A percentile compares a stretch with the other conserved stretches of the same genome.
Evolutionary conservation across 2,888 invertebrate species (phyloP).

Genomic region (Drosophila tanythrix): DNA sequence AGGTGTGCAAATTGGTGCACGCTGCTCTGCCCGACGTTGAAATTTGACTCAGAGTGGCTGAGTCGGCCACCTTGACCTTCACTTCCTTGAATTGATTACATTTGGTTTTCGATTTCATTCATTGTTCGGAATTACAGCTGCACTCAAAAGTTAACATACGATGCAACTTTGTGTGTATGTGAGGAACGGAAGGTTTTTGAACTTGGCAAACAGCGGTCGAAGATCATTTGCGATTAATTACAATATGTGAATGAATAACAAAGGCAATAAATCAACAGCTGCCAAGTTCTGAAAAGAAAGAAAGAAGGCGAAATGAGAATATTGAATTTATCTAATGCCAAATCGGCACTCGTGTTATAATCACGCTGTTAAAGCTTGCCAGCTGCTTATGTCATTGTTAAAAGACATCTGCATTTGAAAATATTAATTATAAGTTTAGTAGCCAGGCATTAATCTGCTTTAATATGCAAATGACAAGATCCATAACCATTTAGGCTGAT

Average conservation of each 20-base stretch:
- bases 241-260: background rate
- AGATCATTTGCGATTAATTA: background rate
- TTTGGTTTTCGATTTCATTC: slow-evolving; percentile 23
- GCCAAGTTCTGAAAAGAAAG: background rate
- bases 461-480: background rate
- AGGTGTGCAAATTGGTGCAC: slow-evolving; percentile 48
- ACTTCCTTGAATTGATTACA: slow-evolving; percentile 65
- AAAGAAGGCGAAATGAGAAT: background rate
- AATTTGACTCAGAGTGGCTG: slow-evolving; percentile 4
- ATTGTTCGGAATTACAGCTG: slow-evolving; percentile 16
- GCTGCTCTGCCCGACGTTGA: slow-evolving; percentile 12
- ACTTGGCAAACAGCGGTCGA: background rate
- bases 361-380: slow-evolving; percentile 7
- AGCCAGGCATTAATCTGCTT: background rate
- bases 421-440: background rate
- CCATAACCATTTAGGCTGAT: background rate
- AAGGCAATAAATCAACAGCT: slow-evolving; percentile 3
- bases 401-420: background rate
- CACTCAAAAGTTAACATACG: background rate
- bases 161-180: background rate
- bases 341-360: slow-evolving; percentile 3
- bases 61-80: slow-evolving; percentile 65
- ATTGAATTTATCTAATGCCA: slow-evolving; percentile 2
- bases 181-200: background rate
- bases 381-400: slow-evolving; percentile 15